Evolutionary conservation across 2,113 vertebrate genomes (phyloP).

Genomic region (Mandrillus leucophaeus): DNA sequence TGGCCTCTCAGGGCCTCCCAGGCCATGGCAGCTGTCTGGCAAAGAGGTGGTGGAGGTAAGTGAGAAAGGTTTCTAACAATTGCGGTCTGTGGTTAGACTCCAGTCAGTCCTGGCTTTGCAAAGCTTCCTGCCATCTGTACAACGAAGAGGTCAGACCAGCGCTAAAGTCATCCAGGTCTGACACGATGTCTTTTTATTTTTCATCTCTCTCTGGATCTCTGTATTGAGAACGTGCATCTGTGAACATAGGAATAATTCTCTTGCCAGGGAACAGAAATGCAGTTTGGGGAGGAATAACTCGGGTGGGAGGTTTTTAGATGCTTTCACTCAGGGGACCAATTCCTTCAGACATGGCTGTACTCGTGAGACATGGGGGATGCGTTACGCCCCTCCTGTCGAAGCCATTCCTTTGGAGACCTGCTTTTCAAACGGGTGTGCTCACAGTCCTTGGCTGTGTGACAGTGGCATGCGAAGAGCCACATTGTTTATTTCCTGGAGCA

Average conservation of each 20-base stretch:
- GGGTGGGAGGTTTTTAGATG: neutral
- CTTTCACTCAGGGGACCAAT: neutral
- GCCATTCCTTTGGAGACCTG: neutral
- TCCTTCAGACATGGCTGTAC: neutral
- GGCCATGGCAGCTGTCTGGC: neutral
- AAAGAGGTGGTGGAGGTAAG: neutral
- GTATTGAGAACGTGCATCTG: neutral
- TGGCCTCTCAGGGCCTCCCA: neutral
- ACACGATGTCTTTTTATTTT: neutral
- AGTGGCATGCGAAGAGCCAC: neutral
- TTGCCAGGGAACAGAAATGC: neutral
- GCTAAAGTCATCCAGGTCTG: neutral
- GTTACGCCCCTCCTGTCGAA: neutral
- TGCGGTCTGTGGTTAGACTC: neutral
- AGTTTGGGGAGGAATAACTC: neutral
- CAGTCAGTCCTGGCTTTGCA: neutral
- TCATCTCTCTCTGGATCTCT: neutral
- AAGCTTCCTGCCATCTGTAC: neutral
- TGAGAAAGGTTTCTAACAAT: neutral
- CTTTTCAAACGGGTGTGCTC: neutral
- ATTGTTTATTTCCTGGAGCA: conserved; percentile 26
- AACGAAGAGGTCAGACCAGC: neutral
- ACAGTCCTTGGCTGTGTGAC: neutral
- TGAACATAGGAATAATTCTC: neutral
- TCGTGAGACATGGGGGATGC: neutral